A percentile compares a stretch with the other conserved stretches of the same genome.
Evolutionary conservation across 2,888 invertebrate genomes (phyloP).

Genomic region (Harmothoe impar): DNA sequence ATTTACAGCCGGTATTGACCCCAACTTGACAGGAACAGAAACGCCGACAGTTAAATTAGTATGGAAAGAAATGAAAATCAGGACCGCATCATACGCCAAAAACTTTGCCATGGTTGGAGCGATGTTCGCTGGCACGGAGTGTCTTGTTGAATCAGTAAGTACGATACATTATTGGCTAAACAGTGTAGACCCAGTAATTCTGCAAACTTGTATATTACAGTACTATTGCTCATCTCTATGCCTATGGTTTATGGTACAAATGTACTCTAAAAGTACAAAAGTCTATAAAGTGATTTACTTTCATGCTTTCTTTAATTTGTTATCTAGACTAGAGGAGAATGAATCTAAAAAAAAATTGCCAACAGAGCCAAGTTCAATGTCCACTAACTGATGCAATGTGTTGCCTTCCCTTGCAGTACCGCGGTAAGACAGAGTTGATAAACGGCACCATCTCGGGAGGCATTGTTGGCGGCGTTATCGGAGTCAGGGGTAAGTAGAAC

Average conservation of each 20-base stretch:
- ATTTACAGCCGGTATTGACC: constrained; percentile 97
- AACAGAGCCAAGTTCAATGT: no score
- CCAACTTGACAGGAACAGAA: constrained; percentile 88
- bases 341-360: no score
- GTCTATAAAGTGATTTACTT: no score
- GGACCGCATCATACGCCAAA: constrained; percentile 96
- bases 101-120: constrained; percentile 98
- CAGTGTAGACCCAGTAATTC: no score
- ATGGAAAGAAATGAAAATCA: constrained; percentile 94
- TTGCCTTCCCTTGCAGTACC: constrained; percentile 83
- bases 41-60: constrained; percentile 94
- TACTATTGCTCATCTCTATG: no score
- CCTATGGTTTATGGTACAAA: no score
- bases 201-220: background rate
- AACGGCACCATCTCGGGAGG: constrained; percentile 98
- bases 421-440: constrained; percentile 97
- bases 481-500: constrained; percentile 84
- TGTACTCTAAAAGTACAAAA: no score
- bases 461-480: constrained; percentile 94
- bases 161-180: no score
- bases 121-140: constrained; percentile 97
- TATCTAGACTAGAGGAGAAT: no score
- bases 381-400: no score
- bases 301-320: no score
- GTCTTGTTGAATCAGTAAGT: constrained; percentile 94